These are phyloP conservation scores for Hylomyscus alleni DNA, from an alignment of 2,797 vertebrate genomes.

Conservation along the genomic window DNA sequence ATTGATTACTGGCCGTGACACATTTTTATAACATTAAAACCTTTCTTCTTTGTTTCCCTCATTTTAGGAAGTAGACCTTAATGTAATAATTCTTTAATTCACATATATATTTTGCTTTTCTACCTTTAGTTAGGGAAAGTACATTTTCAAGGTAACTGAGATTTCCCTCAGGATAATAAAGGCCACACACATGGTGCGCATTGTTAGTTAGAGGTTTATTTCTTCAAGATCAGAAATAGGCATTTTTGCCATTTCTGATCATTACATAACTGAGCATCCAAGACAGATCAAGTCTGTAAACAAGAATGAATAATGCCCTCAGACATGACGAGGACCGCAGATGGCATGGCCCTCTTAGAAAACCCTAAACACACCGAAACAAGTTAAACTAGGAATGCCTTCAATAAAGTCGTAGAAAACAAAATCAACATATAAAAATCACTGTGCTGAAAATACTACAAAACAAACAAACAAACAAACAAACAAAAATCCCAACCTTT, in stretches of 20 bases:
- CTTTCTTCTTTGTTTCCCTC: conserved; percentile 39
- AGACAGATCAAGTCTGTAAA: neutral
- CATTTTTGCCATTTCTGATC: neutral
- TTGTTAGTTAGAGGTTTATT: neutral
- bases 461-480: neutral
- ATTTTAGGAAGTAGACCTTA: conserved; percentile 3
- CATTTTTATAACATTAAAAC: neutral
- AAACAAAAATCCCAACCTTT: neutral
- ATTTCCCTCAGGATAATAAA: neutral
- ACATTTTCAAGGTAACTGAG: neutral
- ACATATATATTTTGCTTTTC: neutral
- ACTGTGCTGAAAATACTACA: neutral
- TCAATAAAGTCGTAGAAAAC: neutral
- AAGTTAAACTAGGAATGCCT: neutral
- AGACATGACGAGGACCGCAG: neutral
- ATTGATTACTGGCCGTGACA: neutral
- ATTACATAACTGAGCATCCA: neutral
- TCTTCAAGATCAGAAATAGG: neutral
- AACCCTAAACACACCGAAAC: neutral
- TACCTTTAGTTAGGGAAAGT: neutral
- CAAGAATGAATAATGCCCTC: neutral
- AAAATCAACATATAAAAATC: neutral
- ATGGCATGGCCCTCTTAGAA: neutral
- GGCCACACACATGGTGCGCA: neutral
- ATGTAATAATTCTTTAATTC: neutral